Percentiles rank a stretch among this genome's conserved stretches.
Conservation (phyloP, 2,797 vertebrate genomes). For the Emys orbicularis region DNA sequence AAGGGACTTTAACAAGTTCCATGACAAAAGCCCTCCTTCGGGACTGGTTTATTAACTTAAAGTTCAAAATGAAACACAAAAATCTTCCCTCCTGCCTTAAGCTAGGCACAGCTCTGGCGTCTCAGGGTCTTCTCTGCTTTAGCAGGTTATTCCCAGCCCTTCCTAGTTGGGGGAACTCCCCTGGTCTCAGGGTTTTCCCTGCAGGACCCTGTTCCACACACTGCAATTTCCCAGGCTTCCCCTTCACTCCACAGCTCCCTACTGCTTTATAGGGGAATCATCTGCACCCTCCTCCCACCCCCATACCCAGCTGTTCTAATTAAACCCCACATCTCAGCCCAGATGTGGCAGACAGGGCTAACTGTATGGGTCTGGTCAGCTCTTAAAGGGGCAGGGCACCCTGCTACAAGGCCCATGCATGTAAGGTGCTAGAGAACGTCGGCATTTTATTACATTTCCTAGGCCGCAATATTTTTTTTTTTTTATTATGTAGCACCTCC, state of each 20-base stretch:
- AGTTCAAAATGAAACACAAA: not conserved
- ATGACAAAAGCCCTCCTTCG: not conserved
- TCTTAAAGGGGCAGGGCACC: not conserved
- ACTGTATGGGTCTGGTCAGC: not conserved
- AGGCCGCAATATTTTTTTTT: not conserved
- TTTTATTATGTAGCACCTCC: not conserved
- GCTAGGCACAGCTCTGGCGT: not conserved
- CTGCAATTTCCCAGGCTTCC: not conserved
- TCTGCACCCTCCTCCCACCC: no score
- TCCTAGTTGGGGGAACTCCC: not conserved
- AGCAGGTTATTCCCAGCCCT: not conserved
- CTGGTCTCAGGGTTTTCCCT: not conserved
- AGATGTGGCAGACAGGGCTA: not conserved
- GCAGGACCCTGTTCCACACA: not conserved
- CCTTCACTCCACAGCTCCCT: not conserved
- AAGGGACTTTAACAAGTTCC: not conserved
- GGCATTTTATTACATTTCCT: not conserved
- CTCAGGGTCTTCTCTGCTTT: not conserved
- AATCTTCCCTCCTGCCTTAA: not conserved
- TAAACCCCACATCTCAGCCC: not conserved
- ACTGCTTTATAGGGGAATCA: not conserved
- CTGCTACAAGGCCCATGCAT: not conserved
- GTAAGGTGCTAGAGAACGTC: not conserved
- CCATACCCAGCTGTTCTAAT: not conserved
- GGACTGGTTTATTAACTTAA: not conserved